These are phyloP conservation scores for Melanotaenia pygmaea DNA, from an alignment of 2,797 vertebrate species.

Conservation along the genomic window DNA sequence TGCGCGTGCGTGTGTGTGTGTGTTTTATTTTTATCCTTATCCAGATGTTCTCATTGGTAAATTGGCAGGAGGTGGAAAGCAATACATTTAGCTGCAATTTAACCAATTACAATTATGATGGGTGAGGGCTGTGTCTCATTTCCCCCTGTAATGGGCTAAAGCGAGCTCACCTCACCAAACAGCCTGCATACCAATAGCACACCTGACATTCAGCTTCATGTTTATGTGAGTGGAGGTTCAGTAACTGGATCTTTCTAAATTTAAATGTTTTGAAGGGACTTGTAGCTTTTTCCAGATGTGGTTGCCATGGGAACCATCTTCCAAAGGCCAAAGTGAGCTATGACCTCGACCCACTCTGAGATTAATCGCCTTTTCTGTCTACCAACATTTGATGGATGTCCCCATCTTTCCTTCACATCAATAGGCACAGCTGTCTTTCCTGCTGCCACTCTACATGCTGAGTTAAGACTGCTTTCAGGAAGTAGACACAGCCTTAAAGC, in stretches of 20 bases:
- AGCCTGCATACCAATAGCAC: conserved; percentile 43
- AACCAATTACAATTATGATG: conserved; percentile 65
- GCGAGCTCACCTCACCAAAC: conserved; percentile 40
- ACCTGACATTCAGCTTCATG: conserved; percentile 38
- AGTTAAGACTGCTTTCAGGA: too few species aligned
- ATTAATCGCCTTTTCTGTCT: conserved; percentile 37
- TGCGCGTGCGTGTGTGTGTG: background rate
- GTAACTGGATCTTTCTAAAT: background rate
- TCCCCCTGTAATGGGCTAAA: conserved; percentile 48
- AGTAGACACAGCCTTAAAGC: too few species aligned
- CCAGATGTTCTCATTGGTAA: conserved; percentile 34
- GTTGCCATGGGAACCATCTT: conserved; percentile 45
- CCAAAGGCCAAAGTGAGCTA: conserved; percentile 21
- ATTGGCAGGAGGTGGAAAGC: conserved; percentile 59
- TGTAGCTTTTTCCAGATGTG: conserved; percentile 26
- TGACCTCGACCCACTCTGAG: conserved; percentile 31
- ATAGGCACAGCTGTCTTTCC: conserved; percentile 24
- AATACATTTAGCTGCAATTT: conserved; percentile 46
- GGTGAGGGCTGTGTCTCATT: conserved; percentile 57
- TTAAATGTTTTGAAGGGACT: conserved; percentile 2
- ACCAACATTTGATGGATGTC: background rate
- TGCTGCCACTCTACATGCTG: background rate
- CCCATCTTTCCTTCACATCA: conserved; percentile 16
- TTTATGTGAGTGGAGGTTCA: background rate
- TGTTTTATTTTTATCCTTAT: background rate